Percentiles rank a stretch among this genome's conserved stretches.
Evolutionary conservation across 2,888 invertebrate genomes (phyloP).

Genomic region (Acleris laterana): DNA sequence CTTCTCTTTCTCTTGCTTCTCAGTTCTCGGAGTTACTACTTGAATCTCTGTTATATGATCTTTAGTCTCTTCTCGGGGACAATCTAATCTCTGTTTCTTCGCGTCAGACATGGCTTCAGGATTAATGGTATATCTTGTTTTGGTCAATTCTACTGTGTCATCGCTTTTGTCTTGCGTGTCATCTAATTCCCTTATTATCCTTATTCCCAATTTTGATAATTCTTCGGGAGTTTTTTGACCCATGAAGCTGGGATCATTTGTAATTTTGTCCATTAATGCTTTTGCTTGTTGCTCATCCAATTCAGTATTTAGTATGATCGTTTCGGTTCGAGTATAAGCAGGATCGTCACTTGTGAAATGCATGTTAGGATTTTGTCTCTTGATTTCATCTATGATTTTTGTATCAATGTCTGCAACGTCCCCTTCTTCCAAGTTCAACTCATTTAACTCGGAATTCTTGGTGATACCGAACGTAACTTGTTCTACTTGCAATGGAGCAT

Average conservation of each 20-base stretch:
- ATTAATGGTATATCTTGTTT: conserved; percentile 76
- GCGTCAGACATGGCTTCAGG: conserved; percentile 69
- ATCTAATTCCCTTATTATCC: conserved; percentile 72
- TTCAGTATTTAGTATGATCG: conserved; percentile 81
- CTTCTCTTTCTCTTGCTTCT: conserved; percentile 60
- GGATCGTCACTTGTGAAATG: conserved; percentile 77
- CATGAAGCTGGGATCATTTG: conserved; percentile 78
- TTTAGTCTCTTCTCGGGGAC: conserved; percentile 54
- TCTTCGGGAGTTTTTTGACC: conserved; percentile 75
- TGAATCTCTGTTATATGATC: conserved; percentile 91
- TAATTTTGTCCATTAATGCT: conserved; percentile 74
- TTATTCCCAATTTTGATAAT: conserved; percentile 71
- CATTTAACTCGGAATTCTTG: conserved; percentile 67
- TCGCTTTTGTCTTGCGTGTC: conserved; percentile 63
- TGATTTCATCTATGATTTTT: conserved; percentile 74
- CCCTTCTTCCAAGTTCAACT: conserved; percentile 73
- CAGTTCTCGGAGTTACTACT: conserved; percentile 84
- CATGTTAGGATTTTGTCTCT: conserved; percentile 75
- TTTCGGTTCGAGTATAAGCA: conserved; percentile 77
- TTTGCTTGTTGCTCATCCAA: conserved; percentile 76
- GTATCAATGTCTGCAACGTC: conserved; percentile 73
- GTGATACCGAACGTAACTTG: conserved; percentile 77
- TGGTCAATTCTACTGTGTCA: conserved; percentile 68
- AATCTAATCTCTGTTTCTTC: conserved; percentile 61
- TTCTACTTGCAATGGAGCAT: conserved; percentile 78